Evolutionary conservation across 2,797 vertebrate species (phyloP).

Genomic region (Chaetophractus vellerosus): DNA sequence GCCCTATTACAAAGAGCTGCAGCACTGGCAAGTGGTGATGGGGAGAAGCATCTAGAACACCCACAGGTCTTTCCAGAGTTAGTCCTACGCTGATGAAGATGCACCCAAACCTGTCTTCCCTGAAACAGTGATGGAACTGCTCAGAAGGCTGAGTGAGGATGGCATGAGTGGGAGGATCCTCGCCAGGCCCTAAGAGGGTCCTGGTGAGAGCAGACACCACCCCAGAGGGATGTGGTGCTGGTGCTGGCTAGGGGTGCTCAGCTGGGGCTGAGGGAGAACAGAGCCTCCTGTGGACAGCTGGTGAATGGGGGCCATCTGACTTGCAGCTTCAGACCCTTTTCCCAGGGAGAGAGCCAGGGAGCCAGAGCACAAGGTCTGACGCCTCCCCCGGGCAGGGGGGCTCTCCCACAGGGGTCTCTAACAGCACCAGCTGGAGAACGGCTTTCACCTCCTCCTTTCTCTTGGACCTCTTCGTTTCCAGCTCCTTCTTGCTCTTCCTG

Average conservation of each 20-base stretch:
- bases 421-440: rapidly evolving
- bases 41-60: background rate
- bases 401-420: background rate
- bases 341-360: background rate
- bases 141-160: background rate
- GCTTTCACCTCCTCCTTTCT: constrained; percentile 91
- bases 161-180: background rate
- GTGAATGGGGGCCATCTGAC: background rate
- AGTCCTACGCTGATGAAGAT: background rate
- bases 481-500: constrained; percentile 87
- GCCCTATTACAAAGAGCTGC: background rate
- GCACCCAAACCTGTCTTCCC: background rate
- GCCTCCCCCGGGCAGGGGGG: background rate
- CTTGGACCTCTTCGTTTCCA: constrained; percentile 89
- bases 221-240: background rate
- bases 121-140: background rate
- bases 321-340: background rate
- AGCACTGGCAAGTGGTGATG: background rate
- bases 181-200: too few relatives aligned
- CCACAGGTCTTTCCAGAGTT: too few relatives aligned
- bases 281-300: background rate
- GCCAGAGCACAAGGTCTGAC: background rate
- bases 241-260: background rate
- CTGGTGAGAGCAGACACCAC: background rate
- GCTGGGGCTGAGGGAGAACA: background rate